phyloP scores from a whole-genome alignment of 1,140 invertebrate species.

The Mylabris phalerata region DNA sequence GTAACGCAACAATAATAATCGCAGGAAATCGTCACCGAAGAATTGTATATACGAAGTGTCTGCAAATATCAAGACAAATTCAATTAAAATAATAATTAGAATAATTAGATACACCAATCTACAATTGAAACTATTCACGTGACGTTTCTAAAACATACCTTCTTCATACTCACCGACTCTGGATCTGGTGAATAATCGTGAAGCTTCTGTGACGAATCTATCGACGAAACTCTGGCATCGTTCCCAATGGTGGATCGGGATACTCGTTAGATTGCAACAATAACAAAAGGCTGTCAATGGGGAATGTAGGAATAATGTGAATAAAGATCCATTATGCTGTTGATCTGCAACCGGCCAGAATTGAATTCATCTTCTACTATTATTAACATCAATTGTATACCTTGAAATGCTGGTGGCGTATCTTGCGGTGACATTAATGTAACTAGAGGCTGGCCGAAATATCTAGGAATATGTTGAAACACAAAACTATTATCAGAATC shows the following conservation, averaged over 20 bases:
- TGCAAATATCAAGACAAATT: constrained; percentile 40
- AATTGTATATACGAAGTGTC: constrained; percentile 79
- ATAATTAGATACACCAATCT: neutral
- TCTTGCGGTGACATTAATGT: constrained; percentile 92
- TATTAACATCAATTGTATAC: constrained; percentile 42
- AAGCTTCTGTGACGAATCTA: constrained; percentile 84
- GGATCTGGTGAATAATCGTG: constrained; percentile 71
- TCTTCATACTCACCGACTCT: constrained; percentile 65
- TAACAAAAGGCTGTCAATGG: constrained; percentile 90
- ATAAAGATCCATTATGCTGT: constrained; percentile 85
- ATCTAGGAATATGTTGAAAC: constrained; percentile 85
- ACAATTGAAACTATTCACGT: neutral
- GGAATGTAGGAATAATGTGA: constrained; percentile 91
- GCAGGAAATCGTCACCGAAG: constrained; percentile 90
- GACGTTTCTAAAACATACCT: constrained; percentile 26
- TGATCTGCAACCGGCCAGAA: constrained; percentile 58
- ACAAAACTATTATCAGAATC: constrained; percentile 94
- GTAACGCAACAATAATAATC: constrained; percentile 79
- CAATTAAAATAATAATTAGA: neutral
- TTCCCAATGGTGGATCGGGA: constrained; percentile 84
- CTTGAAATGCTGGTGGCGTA: constrained; percentile 74
- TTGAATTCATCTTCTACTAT: neutral
- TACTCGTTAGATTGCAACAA: constrained; percentile 80
- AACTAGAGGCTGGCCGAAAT: constrained; percentile 92
- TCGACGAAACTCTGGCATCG: constrained; percentile 82